Evolutionary conservation across 2,797 vertebrate species (phyloP), one percentile per base, ranked within the genome.

Genomic region (Lindbergichthys nudifrons): DNA sequence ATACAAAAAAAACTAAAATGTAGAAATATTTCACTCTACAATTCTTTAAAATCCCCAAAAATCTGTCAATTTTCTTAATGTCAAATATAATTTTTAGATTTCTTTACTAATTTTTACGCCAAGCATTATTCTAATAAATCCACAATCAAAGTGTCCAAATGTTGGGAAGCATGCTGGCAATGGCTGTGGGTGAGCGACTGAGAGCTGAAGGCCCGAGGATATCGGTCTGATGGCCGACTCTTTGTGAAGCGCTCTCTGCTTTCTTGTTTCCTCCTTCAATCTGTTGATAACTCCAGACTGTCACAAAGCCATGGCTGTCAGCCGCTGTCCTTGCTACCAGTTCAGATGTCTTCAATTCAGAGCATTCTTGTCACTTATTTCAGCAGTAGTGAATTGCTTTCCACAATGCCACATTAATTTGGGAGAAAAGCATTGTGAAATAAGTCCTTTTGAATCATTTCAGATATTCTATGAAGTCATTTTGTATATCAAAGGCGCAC

Each of bases 181-280:
- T 95, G 96, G 96, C 96, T 97, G 96, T 93, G 92, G 94, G 94
- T 95, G 95, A 95, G 94, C 94, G 96, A 96, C 97, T 97, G 95
- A 93, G 93, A 95, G 95, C 95, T 95, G 92, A 85, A 89, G 83
- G 86, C 94, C 67, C 2, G n/a, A 88, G 85, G 86, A 92, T 78
- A 92, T 87, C 48, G 71, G 90, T 88, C 81, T 76, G 77, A 63
- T 60, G 57, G 82, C 84, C 82, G 80, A 77, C 85, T 82, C 80
- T 82, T 80, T 83, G 75, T 89, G 50, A 82, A 81, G 86, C 77
- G 70, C 79, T 64, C 77, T 81, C 60, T 81, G 76, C 87, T 90
- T 80, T 83, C 83, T 81, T 80, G 63, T 81, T 83, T 87, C 72
- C 72, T 65, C 80, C 75, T 72, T 84, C 78, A 84, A 75, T 81